Evolutionary conservation across 30 jellyfish, hydroid and myxozoan genomes (phyloP), one percentile per base, ranked within the genome.

Genomic region (Aurelia aurita complex sp. Pacific): DNA sequence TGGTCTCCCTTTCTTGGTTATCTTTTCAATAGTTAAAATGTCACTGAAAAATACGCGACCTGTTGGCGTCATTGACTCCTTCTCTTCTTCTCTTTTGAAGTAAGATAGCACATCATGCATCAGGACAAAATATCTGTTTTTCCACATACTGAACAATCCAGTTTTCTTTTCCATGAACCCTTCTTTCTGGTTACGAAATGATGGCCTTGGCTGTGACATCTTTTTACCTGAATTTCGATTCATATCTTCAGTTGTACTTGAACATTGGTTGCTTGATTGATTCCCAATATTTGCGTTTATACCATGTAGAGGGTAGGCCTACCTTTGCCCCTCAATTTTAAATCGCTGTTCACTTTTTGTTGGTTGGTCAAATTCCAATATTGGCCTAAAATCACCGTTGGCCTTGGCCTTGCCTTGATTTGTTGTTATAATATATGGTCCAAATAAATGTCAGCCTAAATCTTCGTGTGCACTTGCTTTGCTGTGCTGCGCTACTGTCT

Each of bases 121-220:
- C 72, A 91, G 82, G 17, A 91, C 97, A 64, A 91, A 91, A 80
- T 81, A 91, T 16, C 97, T 66, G 65, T 77, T 74, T 73, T 74
- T 91, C 97, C 97, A 91, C 90, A 91, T 16, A 43, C 82, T 65
- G 38, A 91, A 76, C 1, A 91, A 68, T 5, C 97, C 96, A 36
- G 96, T 79, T 59, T 81, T 85, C 76, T 91, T 91, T 79, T 91
- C 95, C 96, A 91, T 85, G 77, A 85, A 85, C 23, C 97, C 97
- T 91, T 91, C 96, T 63, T 82, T 89, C 40, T 54, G 81, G 55
- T 76, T 79, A 12, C 83, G 60, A 52, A 64, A 36, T 4, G 18
- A 5, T 46, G 46, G 19, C 18, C 68, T 18, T 13, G 64, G 23
- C 29, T 50, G 69, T n/a, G 83, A 15, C 42, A 38, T 10, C 23